A percentile compares a stretch with the other conserved stretches of the same genome.
These are phyloP conservation scores for Platycnemis pennipes DNA, from an alignment of 2,888 invertebrate genomes.

Conservation along the genomic window DNA sequence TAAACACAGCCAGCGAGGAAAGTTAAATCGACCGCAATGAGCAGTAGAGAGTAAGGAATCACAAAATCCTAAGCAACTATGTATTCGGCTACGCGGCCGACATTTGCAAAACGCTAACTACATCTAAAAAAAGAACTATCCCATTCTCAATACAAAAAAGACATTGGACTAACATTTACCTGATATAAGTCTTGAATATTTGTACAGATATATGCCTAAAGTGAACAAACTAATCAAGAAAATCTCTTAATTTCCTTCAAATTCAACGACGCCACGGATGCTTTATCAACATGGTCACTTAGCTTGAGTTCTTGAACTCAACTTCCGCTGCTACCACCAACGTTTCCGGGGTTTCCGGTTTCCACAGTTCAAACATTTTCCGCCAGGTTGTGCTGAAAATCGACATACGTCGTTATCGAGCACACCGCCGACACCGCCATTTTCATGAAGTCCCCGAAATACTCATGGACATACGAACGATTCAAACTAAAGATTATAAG, in stretches of 20 bases:
- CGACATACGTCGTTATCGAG: no score
- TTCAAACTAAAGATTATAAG: no score
- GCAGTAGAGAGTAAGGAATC: background rate
- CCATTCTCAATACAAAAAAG: conserved; percentile 26
- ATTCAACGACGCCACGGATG: conserved; percentile 48
- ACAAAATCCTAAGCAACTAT: background rate
- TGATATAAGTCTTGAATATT: conserved; percentile 53
- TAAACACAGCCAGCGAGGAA: background rate
- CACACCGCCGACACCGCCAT: no score
- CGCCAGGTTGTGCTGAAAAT: background rate
- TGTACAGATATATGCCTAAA: background rate
- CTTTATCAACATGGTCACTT: conserved; percentile 49
- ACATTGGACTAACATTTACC: conserved; percentile 17
- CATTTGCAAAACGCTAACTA: conserved; percentile 48
- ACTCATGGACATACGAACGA: no score
- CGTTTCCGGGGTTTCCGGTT: no score
- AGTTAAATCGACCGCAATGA: background rate
- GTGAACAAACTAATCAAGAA: background rate
- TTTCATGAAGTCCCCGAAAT: no score
- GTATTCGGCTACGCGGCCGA: conserved; percentile 31
- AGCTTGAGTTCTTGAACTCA: background rate
- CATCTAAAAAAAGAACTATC: conserved; percentile 52
- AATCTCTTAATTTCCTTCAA: background rate
- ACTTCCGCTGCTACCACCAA: background rate
- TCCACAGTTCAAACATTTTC: background rate